These are phyloP conservation scores for Myoxocephalus aenaeus DNA, from an alignment of 2,797 vertebrate genomes.

Conservation along the genomic window DNA sequence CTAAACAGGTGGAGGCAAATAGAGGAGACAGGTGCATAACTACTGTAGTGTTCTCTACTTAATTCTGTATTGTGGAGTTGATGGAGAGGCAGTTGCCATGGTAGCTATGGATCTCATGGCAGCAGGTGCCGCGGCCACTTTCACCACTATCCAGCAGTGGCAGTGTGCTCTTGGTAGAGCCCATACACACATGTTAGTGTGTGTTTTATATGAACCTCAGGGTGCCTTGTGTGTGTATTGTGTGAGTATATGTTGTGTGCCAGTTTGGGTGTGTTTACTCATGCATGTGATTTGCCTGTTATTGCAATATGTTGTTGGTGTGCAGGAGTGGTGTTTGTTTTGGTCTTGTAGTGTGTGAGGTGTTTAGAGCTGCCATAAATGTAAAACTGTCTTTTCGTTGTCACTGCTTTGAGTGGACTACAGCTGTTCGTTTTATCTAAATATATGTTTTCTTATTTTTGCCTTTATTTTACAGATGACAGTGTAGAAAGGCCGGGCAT, in stretches of 20 bases:
- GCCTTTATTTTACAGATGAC: background rate
- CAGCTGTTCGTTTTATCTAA: background rate
- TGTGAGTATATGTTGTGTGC: constrained; percentile 26
- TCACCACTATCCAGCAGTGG: constrained; percentile 34
- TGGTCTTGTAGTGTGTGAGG: constrained; percentile 6
- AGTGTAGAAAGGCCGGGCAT: background rate
- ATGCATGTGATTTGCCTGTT: constrained; percentile 45
- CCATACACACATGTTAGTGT: background rate
- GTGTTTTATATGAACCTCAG: constrained; percentile 29
- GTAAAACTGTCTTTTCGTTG: constrained; percentile 1
- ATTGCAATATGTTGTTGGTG: constrained; percentile 23
- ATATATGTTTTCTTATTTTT: background rate
- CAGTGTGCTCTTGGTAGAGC: constrained; percentile 24
- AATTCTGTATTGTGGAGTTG: constrained; percentile 40
- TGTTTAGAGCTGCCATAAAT: constrained; percentile 15
- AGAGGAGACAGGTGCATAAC: constrained; percentile 29
- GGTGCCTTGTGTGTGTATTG: constrained; percentile 20
- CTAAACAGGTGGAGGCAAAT: constrained; percentile 23
- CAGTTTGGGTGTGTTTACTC: constrained; percentile 41
- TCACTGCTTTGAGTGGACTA: constrained; percentile 15
- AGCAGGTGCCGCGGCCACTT: constrained; percentile 58
- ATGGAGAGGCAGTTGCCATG: constrained; percentile 75
- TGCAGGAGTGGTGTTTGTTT: constrained; percentile 24
- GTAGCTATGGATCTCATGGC: constrained; percentile 60
- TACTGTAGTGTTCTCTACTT: constrained; percentile 28